These are phyloP conservation scores for Drosophila willistoni DNA, from an alignment of 1,140 invertebrate species.

Conservation along the genomic window DNA sequence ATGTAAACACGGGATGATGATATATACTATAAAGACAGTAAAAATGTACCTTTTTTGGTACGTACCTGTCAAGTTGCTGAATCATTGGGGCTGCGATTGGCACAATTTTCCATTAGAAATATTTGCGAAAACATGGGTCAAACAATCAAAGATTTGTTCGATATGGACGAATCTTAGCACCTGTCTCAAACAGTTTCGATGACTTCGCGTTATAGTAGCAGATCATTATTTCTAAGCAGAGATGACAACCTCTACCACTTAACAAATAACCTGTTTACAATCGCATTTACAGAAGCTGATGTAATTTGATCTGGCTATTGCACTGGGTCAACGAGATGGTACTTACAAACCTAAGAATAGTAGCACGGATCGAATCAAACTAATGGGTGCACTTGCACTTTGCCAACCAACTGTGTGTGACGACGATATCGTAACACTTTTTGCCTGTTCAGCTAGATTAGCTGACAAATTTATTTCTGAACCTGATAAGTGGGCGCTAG, in stretches of 20 bases:
- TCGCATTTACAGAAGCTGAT: constrained; percentile 51
- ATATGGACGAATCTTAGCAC: constrained; percentile 12
- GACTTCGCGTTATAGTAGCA: constrained; percentile 10
- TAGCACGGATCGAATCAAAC: constrained; percentile 17
- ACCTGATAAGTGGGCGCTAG: constrained; percentile 50
- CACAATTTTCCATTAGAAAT: constrained; percentile 15
- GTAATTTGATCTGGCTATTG: constrained; percentile 64
- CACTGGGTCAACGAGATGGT: constrained; percentile 71
- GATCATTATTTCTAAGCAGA: constrained; percentile 26
- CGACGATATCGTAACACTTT: constrained; percentile 46
- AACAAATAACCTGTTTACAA: constrained; percentile 54
- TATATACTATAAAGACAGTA: background rate
- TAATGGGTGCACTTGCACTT: constrained; percentile 58
- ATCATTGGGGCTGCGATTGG: constrained; percentile 33
- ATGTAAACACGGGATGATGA: background rate
- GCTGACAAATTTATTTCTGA: constrained; percentile 59
- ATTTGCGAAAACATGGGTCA: background rate
- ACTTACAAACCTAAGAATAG: background rate
- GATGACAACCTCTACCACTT: constrained; percentile 19
- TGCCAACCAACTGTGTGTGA: constrained; percentile 4
- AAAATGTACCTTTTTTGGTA: background rate
- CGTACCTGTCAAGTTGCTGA: constrained; percentile 22
- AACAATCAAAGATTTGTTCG: background rate
- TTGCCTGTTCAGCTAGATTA: constrained; percentile 55
- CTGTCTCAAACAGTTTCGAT: constrained; percentile 31